Evolutionary conservation across 2,888 invertebrate genomes (phyloP), one percentile per base, ranked within the genome.

Genomic region (Phalera bucephala): DNA sequence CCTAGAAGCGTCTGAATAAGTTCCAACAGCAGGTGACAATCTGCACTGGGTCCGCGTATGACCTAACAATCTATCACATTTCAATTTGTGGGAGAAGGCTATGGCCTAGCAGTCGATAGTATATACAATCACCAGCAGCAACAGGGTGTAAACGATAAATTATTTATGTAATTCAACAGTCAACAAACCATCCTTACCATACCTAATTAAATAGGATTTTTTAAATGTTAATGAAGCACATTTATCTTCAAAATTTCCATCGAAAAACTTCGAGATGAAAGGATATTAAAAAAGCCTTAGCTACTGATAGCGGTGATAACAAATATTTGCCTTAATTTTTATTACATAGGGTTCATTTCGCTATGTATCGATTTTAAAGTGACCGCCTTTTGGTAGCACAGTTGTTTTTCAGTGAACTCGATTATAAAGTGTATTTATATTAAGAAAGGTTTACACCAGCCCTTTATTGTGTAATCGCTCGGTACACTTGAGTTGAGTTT

Each of bases 331-430:
- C 26, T 13, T 14, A 2, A 26, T 2, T n/a, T 12, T 3, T 13
- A 5, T 3, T 1, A 5, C n/a, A 10, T 29, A 28, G 4, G 12
- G 20, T 13, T 22, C 28, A 22, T 13, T 28, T 28, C 15, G 8
- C 8, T 21, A 6, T 13, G 9, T 1, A 20, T 8, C 17, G 5
- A 14, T n/a, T n/a, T n/a, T n/a, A 23, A 25, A 5, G 11, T 11
- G 21, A 12, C 34, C n/a, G n/a, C 3, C 31, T 10, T 12, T 31
- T 2, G 12, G 9, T 27, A 3, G 19, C 9, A 31, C 26, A 9
- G 26, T 15, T 33, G 20, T 23, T 26, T 19, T 27, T 22, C 20
- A 37, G 19, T 19, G 32, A 38, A 38, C 23, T 33, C 25, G n/a
- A 26, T 33, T 33, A 25, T 17, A 32, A 33, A 26, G 33, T 12